Evolutionary conservation across 2,113 vertebrate genomes (phyloP).

Genomic region (Hemibagrus wyckioides): DNA sequence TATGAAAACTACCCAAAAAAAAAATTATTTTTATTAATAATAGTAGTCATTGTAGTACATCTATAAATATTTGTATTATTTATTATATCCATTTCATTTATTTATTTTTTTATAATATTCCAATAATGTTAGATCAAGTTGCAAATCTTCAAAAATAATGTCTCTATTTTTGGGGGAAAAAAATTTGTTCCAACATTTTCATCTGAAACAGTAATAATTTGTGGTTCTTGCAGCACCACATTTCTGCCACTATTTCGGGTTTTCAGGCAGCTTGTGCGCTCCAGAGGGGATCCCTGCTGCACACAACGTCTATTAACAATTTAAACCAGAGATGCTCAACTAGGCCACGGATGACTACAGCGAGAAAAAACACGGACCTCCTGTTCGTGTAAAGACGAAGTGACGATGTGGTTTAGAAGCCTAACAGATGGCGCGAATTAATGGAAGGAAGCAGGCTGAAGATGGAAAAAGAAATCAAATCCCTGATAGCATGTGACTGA

Average conservation of each 20-base stretch:
- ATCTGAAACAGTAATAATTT: constrained; percentile 57
- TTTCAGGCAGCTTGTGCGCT: constrained; percentile 61
- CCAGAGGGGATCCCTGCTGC: constrained; percentile 64
- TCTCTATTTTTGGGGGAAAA: neutral
- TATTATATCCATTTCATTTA: neutral
- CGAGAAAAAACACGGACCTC: constrained; percentile 15
- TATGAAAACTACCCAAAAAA: neutral
- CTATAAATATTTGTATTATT: neutral
- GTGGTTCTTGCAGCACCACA: constrained; percentile 33
- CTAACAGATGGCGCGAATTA: constrained; percentile 49
- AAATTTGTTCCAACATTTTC: constrained; percentile 3
- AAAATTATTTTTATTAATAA: too few relatives aligned
- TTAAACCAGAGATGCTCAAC: constrained; percentile 68
- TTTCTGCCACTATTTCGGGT: constrained; percentile 67
- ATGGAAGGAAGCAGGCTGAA: constrained; percentile 34
- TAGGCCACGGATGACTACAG: constrained; percentile 67
- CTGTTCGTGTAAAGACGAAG: constrained; percentile 31
- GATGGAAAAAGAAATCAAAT: constrained; percentile 17
- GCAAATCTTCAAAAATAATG: neutral
- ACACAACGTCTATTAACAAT: constrained; percentile 75
- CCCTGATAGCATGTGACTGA: neutral
- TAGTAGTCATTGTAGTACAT: neutral
- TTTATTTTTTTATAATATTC: neutral
- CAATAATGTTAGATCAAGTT: neutral
- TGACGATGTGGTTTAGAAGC: constrained; percentile 21